phyloP scores from a whole-genome alignment of 1,140 invertebrate genomes.

The Probaryconus sp. region DNA sequence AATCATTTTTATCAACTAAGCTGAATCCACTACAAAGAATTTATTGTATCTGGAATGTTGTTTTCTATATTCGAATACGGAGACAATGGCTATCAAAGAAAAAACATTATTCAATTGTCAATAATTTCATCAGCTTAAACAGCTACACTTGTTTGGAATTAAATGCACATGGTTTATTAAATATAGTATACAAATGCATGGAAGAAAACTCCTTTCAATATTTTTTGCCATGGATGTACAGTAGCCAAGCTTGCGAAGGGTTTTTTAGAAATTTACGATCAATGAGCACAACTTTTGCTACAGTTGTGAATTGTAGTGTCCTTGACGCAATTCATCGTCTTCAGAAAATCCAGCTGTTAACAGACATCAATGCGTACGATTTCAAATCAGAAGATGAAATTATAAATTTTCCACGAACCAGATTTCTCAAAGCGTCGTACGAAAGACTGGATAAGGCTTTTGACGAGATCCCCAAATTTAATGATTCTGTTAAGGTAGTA shows the following conservation, averaged over 20 bases:
- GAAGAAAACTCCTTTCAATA: constrained; percentile 9
- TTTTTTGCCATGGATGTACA: constrained; percentile 26
- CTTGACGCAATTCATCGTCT: no score
- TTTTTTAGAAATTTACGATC: no score
- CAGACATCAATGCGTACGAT: background rate
- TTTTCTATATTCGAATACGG: constrained; percentile 32
- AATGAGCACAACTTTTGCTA: no score
- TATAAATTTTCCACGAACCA: constrained; percentile 14
- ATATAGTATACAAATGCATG: constrained; percentile 23
- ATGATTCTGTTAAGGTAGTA: no score
- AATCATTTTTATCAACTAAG: background rate
- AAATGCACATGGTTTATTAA: constrained; percentile 24
- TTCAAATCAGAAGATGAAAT: constrained; percentile 6
- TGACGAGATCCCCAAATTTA: constrained; percentile 1
- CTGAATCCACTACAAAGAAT: constrained; percentile 2
- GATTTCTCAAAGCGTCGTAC: constrained; percentile 33
- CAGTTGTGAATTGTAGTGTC: no score
- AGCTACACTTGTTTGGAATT: constrained; percentile 23
- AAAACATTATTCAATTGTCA: constrained; percentile 15
- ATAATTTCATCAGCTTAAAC: constrained; percentile 30
- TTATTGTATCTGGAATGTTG: constrained; percentile 24
- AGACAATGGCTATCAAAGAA: constrained; percentile 24
- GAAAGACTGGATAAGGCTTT: constrained; percentile 28
- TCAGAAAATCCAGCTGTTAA: no score
- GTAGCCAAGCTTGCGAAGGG: constrained; percentile 21